Conservation (phyloP, 2,888 invertebrate species). For the Cetonia aurata region DNA sequence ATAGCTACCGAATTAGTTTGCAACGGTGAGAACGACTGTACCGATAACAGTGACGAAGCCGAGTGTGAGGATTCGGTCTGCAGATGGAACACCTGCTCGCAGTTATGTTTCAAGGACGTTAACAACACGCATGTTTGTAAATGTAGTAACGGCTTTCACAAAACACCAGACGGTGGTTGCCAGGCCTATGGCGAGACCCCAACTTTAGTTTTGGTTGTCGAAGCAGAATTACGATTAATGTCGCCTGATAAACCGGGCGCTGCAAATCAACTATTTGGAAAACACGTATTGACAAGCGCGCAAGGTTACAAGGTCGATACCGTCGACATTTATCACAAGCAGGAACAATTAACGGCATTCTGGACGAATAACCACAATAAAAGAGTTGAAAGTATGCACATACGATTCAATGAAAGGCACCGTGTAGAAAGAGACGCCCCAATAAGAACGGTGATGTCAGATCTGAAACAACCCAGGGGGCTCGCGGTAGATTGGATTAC, state of each 20-base stretch:
- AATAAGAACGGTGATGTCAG: slow-evolving; percentile 63
- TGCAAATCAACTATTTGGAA: slow-evolving; percentile 59
- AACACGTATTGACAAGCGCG: slow-evolving; percentile 50
- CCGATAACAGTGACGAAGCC: slow-evolving; percentile 75
- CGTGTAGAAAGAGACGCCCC: slow-evolving; percentile 49
- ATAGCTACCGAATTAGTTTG: slow-evolving; percentile 78
- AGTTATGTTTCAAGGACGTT: slow-evolving; percentile 76
- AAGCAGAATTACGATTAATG: slow-evolving; percentile 73
- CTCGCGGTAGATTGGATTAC: slow-evolving; percentile 81
- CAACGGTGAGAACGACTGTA: slow-evolving; percentile 82
- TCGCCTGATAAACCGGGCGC: slow-evolving; percentile 74
- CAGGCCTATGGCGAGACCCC: slow-evolving; percentile 71
- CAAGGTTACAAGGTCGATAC: slow-evolving; percentile 69
- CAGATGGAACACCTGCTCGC: slow-evolving; percentile 82
- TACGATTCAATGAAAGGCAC: slow-evolving; percentile 54
- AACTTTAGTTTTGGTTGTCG: slow-evolving; percentile 75
- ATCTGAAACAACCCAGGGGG: slow-evolving; percentile 77
- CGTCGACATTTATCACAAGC: slow-evolving; percentile 68
- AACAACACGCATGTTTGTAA: slow-evolving; percentile 67
- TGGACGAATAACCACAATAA: slow-evolving; percentile 68
- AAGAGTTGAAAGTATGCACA: slow-evolving; percentile 64
- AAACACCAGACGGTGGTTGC: slow-evolving; percentile 69
- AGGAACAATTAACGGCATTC: slow-evolving; percentile 61
- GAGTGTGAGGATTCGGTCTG: slow-evolving; percentile 66
- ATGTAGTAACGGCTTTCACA: slow-evolving; percentile 76